A percentile compares a stretch with the other conserved stretches of the same genome.
Evolutionary conservation across 2,797 vertebrate species (phyloP).

Genomic region (Girardinus metallicus): DNA sequence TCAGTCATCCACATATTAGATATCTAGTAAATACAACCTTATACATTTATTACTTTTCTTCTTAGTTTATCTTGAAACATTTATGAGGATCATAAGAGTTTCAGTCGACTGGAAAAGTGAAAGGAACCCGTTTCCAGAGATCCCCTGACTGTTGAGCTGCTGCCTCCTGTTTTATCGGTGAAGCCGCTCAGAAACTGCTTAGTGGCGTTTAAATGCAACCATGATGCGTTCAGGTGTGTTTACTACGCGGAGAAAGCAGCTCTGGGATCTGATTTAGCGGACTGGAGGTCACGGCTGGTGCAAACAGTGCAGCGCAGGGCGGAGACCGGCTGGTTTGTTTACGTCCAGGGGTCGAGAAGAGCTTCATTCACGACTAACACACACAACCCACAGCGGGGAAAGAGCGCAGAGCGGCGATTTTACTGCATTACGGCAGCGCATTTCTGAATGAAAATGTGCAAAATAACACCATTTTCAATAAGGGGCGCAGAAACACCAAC

Average conservation of each 20-base stretch:
- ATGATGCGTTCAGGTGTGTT: background rate
- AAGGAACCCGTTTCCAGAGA: background rate
- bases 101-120: background rate
- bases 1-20: too few species aligned
- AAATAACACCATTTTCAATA: background rate
- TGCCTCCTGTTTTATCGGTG: background rate
- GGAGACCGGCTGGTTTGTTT: constrained; percentile 75
- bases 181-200: background rate
- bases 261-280: background rate
- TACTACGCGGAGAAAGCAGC: background rate
- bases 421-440: background rate
- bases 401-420: constrained; percentile 10
- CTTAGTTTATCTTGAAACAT: background rate
- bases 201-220: background rate
- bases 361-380: constrained; percentile 58
- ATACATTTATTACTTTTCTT: background rate
- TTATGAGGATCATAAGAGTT: background rate
- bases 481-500: background rate
- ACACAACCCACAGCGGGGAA: background rate
- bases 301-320: constrained; percentile 47
- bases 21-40: background rate
- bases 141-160: background rate
- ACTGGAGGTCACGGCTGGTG: constrained; percentile 33
- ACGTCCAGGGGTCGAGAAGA: constrained; percentile 64
- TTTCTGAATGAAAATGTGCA: background rate